phyloP scores from a whole-genome alignment of 2,113 vertebrate genomes.

The Phalacrocorax brasilianus region DNA sequence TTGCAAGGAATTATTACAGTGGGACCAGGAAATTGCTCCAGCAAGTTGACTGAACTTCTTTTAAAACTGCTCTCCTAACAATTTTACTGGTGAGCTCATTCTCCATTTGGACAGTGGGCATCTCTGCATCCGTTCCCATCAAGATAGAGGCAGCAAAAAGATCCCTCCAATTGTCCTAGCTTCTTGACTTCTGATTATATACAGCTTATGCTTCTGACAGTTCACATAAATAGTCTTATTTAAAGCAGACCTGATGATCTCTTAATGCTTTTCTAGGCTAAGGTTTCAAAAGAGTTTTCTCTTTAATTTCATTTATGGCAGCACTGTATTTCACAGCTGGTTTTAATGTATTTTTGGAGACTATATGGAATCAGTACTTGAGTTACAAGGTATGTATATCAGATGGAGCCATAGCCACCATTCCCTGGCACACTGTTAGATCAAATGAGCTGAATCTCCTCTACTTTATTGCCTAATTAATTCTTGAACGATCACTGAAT shows the following conservation, averaged over 20 bases:
- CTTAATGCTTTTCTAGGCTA: constrained; percentile 72
- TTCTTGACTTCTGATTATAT: constrained; percentile 41
- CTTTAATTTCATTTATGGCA: constrained; percentile 71
- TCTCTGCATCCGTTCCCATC: constrained; percentile 14
- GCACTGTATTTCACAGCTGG: constrained; percentile 57
- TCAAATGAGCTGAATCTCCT: constrained; percentile 63
- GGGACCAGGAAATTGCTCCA: background rate
- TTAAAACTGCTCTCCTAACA: constrained; percentile 12
- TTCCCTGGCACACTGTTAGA: constrained; percentile 49
- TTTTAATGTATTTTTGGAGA: constrained; percentile 63
- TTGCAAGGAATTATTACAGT: background rate
- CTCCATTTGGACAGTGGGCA: background rate
- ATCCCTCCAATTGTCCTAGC: constrained; percentile 19
- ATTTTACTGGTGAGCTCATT: constrained; percentile 37
- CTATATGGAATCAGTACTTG: constrained; percentile 26
- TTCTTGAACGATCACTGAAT: constrained; percentile 28
- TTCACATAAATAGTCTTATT: constrained; percentile 62
- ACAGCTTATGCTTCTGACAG: constrained; percentile 55
- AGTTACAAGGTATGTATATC: constrained; percentile 52
- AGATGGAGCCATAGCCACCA: constrained; percentile 47
- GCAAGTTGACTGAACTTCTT: background rate
- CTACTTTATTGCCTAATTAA: constrained; percentile 62
- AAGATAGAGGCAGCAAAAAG: constrained; percentile 27
- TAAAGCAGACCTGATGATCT: constrained; percentile 58
- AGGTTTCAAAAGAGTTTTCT: constrained; percentile 67